These are phyloP conservation scores for Atherinosoma microstoma DNA, from an alignment of 2,797 vertebrate genomes.

Conservation along the genomic window DNA sequence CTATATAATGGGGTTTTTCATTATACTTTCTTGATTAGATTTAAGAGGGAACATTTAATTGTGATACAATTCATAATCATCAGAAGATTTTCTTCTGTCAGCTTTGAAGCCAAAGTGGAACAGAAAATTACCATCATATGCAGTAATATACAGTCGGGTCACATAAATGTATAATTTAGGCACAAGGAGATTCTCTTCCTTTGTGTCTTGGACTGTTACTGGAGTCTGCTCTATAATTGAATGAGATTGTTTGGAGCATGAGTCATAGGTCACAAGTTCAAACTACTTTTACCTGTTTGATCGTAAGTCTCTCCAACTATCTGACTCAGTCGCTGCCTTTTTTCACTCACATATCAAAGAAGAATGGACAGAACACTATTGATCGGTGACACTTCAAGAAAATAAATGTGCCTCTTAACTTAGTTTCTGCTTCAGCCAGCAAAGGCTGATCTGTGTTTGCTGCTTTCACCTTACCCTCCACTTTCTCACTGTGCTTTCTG, in stretches of 20 bases:
- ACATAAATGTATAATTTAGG: conserved; percentile 51
- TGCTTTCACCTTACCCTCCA: conserved; percentile 51
- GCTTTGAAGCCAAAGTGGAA: conserved; percentile 27
- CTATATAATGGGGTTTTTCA: conserved; percentile 57
- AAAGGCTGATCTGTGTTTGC: conserved; percentile 46
- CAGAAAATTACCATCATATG: conserved; percentile 17
- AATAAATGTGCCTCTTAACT: conserved; percentile 58
- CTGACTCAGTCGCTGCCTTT: conserved; percentile 33
- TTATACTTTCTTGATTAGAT: conserved; percentile 56
- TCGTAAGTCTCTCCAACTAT: conserved; percentile 47
- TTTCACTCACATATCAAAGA: conserved; percentile 54
- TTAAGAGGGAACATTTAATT: conserved; percentile 34
- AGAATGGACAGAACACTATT: conserved; percentile 54
- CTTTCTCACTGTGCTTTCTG: conserved; percentile 42
- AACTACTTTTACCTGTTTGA: conserved; percentile 40
- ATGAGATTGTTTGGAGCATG: conserved; percentile 47
- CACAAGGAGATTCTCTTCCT: conserved; percentile 29
- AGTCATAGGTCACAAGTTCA: conserved; percentile 65
- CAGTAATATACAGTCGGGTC: conserved; percentile 17
- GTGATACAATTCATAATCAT: conserved; percentile 54
- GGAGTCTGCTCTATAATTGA: conserved; percentile 55
- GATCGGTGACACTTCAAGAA: conserved; percentile 62
- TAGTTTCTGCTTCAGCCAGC: conserved; percentile 40
- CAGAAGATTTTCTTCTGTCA: conserved; percentile 22
- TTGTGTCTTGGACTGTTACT: conserved; percentile 38